Base-by-base conservation (phyloP, 2,888 invertebrate species). In the Ctenicera cuprea region DNA sequence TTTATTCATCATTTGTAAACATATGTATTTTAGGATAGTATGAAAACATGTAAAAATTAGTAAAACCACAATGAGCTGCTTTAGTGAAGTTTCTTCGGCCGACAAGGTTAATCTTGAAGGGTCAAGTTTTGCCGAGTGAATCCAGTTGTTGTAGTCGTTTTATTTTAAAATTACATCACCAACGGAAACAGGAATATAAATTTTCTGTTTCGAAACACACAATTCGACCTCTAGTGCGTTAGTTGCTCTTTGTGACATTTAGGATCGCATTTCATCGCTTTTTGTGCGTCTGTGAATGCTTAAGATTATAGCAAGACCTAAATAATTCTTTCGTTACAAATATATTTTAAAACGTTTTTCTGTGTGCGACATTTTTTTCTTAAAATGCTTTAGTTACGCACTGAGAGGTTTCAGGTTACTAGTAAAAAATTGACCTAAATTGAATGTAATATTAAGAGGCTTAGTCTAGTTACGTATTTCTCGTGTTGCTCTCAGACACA, bases 171-270 rank as follows among this genome's bases (percentile, higher is more conserved):
- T 54, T 54, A 54, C 54, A 30, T 54, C 54, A 54, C 54, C 54
- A 54, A 54, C 54, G 54, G 54, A 54, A 54, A 54, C 54, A 54
- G 54, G 54, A 54, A 54, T 33, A 54, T 54, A 54, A 54, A 54
- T 54, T 54, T 52, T 54, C 54, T 54, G n/a, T 54, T 54, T 54
- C 54, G 54, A 54, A 54, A 54, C 5, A 43, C 41, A 45, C 54
- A 54, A 26, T 54, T 54, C 54, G 26, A 54, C 54, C 22, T 22
- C 54, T 30, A n/a, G 54, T 54, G 54, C 54, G 54, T 54, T 45
- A 45, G 16, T 54, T 54, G 54, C 54, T 54, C 54, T 54, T 54
- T 54, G 30, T 54, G 54, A 54, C 54, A 54, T 54, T 54, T 54
- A 14, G 30, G 30, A 30, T 54, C 30, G 54, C 26, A 54, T 54